phyloP scores from a whole-genome alignment of 2,888 invertebrate species.

The Agelastica alni region DNA sequence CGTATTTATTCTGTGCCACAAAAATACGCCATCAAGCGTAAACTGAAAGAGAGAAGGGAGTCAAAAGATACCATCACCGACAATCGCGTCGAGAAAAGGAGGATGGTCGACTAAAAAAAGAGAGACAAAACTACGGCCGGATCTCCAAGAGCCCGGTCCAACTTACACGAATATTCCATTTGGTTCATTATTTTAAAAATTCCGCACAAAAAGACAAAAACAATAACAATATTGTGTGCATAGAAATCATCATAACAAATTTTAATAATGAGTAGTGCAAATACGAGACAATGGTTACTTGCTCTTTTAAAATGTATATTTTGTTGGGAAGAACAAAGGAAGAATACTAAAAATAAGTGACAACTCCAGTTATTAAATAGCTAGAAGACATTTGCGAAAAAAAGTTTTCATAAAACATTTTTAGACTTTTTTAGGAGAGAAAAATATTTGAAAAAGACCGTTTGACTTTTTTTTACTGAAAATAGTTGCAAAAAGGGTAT shows the following conservation, averaged over 20 bases:
- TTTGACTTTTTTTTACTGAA: too few species aligned
- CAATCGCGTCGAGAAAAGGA: slow-evolving; percentile 9
- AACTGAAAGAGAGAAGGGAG: slow-evolving; percentile 11
- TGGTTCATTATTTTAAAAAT: slow-evolving; percentile 12
- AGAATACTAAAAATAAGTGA: too few species aligned
- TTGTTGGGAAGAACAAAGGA: too few species aligned
- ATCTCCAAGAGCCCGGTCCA: slow-evolving; percentile 12
- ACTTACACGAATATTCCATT: background rate
- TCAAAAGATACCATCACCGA: slow-evolving; percentile 13
- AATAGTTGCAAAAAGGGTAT: too few species aligned
- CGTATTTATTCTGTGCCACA: slow-evolving; percentile 14
- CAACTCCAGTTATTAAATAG: too few species aligned
- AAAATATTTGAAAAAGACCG: too few species aligned
- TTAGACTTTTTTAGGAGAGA: too few species aligned
- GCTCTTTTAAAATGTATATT: too few species aligned
- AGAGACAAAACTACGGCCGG: slow-evolving; percentile 8
- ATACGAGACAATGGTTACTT: background rate
- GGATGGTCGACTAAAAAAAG: slow-evolving; percentile 4
- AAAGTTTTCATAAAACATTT: too few species aligned
- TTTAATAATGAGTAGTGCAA: too few species aligned
- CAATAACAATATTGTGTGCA: background rate
- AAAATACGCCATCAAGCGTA: slow-evolving; percentile 20
- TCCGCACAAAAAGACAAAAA: background rate
- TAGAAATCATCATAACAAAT: background rate
- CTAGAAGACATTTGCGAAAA: too few species aligned